These are phyloP conservation scores for Formica exsecta DNA, from an alignment of 1,140 invertebrate genomes.

Conservation along the genomic window DNA sequence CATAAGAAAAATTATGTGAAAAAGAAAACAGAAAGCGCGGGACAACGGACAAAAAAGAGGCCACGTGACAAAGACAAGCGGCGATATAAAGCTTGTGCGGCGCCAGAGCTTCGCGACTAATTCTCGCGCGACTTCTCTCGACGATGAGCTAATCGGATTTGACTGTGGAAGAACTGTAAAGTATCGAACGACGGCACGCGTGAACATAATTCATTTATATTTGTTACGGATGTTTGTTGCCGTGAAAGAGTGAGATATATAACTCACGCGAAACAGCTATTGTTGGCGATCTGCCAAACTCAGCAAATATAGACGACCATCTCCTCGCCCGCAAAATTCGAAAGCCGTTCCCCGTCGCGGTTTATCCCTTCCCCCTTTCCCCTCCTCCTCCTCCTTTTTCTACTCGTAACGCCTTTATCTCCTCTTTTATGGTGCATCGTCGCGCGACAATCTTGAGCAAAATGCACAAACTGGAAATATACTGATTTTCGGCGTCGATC, in stretches of 20 bases:
- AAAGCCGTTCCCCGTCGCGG: constrained; percentile 53
- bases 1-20: no score
- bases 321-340: constrained; percentile 53
- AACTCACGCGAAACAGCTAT: constrained; percentile 81
- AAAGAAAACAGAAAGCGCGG: not conserved
- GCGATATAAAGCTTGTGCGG: not conserved
- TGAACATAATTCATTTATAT: constrained; percentile 85
- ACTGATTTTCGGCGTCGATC: not conserved
- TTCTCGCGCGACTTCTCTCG: constrained; percentile 21
- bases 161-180: constrained; percentile 76
- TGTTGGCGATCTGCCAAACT: constrained; percentile 83
- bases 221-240: constrained; percentile 82
- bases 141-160: constrained; percentile 78
- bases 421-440: constrained; percentile 38
- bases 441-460: constrained; percentile 34
- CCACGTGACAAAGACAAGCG: not conserved
- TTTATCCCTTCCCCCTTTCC: not conserved
- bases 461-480: constrained; percentile 9
- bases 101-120: constrained; percentile 12
- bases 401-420: constrained; percentile 28
- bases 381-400: not conserved
- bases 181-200: constrained; percentile 82
- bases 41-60: not conserved
- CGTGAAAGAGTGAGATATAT: constrained; percentile 83
- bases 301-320: constrained; percentile 78